These are phyloP conservation scores for Zhuqinia jingwanae DNA, from an alignment of 2,888 invertebrate genomes.

Conservation along the genomic window DNA sequence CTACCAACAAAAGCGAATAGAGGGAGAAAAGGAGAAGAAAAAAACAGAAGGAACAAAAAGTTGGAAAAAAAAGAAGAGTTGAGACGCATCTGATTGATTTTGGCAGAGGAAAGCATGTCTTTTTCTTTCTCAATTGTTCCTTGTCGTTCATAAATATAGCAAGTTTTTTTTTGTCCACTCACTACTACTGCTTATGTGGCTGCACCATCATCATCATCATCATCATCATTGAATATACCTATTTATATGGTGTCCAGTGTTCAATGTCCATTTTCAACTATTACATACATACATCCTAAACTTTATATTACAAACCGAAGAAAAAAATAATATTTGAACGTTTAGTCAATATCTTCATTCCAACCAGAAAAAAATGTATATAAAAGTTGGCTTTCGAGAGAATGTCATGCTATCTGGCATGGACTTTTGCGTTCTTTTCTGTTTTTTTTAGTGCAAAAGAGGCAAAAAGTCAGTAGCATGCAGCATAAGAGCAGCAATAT, in stretches of 20 bases:
- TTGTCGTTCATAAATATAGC: slow-evolving; percentile 50
- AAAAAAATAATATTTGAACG: slow-evolving; percentile 39
- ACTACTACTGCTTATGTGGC: neutral
- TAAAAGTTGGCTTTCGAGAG: neutral
- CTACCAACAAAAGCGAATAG: neutral
- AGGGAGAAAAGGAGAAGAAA: slow-evolving; percentile 7
- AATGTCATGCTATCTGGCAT: no score
- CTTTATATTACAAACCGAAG: neutral
- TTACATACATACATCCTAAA: neutral
- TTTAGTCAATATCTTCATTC: slow-evolving; percentile 49
- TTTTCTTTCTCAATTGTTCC: slow-evolving; percentile 60
- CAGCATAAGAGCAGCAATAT: neutral
- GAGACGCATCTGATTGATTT: slow-evolving; percentile 68
- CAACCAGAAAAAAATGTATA: no score
- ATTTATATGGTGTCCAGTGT: neutral
- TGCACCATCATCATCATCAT: no score
- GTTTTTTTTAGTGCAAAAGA: neutral
- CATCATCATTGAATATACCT: neutral
- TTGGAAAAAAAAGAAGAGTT: slow-evolving; percentile 38
- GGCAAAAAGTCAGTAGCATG: no score
- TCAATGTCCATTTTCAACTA: slow-evolving; percentile 7
- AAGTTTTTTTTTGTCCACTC: slow-evolving; percentile 42
- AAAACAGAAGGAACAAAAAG: no score
- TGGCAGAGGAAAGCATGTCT: slow-evolving; percentile 68
- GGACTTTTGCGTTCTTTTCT: neutral